phyloP scores from a whole-genome alignment of 2,888 invertebrate species.

The Cinara cedri region DNA sequence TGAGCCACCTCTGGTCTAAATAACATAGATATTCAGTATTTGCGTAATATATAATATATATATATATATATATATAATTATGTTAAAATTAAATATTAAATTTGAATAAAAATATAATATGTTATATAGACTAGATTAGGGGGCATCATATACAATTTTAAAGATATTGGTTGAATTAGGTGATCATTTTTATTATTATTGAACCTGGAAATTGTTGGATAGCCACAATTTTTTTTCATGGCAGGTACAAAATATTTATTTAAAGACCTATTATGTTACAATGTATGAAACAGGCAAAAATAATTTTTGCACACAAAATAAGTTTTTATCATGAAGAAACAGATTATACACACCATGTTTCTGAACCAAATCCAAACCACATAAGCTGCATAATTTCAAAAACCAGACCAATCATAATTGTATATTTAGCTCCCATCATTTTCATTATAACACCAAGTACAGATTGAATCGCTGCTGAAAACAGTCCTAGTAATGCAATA shows the following conservation, averaged over 20 bases:
- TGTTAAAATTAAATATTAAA: no score
- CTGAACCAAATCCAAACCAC: constrained; percentile 96
- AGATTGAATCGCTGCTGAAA: constrained; percentile 95
- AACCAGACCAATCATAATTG: constrained; percentile 93
- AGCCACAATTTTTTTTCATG: not conserved
- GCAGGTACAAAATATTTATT: not conserved
- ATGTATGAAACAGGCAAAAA: no score
- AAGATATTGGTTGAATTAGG: no score
- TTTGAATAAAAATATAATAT: no score
- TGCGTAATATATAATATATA: no score
- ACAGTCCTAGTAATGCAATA: constrained; percentile 94
- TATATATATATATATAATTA: no score
- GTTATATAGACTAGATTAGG: no score
- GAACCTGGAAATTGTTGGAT: not conserved
- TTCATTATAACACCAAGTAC: constrained; percentile 83
- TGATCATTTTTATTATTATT: not conserved
- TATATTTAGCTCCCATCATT: constrained; percentile 91
- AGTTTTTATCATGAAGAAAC: not conserved
- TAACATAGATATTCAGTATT: no score
- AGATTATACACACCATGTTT: constrained; percentile 75
- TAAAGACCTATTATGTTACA: no score
- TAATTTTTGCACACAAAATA: not conserved
- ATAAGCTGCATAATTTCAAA: constrained; percentile 97
- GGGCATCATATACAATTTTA: no score
- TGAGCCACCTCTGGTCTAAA: no score